Base-by-base conservation (phyloP, 2,113 vertebrate species). In the Struthidea cinerea region DNA sequence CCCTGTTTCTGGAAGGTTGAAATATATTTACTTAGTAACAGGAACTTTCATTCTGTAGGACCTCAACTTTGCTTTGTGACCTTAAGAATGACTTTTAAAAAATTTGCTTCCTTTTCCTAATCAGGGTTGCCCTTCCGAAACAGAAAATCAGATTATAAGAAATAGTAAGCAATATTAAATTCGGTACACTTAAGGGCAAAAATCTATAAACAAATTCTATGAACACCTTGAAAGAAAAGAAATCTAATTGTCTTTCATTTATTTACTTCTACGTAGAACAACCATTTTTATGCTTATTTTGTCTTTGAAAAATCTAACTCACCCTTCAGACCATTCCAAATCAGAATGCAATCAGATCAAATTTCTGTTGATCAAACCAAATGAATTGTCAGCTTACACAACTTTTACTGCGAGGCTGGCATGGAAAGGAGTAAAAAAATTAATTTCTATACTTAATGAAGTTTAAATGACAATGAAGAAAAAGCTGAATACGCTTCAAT, bases 401-500 rank as follows among this genome's bases (percentile, higher is more conserved):
- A 73, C 28, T 74, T 73, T 0, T 5, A 90, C 76, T 89, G 56
- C 56, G 90, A 92, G n/a, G 78, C 65, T 69, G 68, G 39, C 39
- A 69, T 23, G 59, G 26, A 89, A 95, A 90, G n/a, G 24, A 87
- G 49, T 42, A 71, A 67, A 95, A 91, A 70, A 95, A 97, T 21
- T 5, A 77, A 84, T 95, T 94, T 94, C 69, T 89, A n/a, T 86
- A 84, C 27, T 93, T 93, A 95, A 89, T 83, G 73, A 84, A 92
- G 87, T 96, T 80, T 94, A 96, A 96, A 87, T 94, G 90, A 93
- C 91, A 97, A 78, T 79, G 85, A 92, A 95, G 74, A 61, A 88
- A 85, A 89, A 97, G 76, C 52, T 87, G 86, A 97, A 95, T 81
- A 96, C 87, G 68, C 79, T 97, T 95, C 95, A 85, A 30, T 95